These are phyloP conservation scores for Zingel zingel DNA, from an alignment of 2,113 vertebrate species.

Conservation along the genomic window DNA sequence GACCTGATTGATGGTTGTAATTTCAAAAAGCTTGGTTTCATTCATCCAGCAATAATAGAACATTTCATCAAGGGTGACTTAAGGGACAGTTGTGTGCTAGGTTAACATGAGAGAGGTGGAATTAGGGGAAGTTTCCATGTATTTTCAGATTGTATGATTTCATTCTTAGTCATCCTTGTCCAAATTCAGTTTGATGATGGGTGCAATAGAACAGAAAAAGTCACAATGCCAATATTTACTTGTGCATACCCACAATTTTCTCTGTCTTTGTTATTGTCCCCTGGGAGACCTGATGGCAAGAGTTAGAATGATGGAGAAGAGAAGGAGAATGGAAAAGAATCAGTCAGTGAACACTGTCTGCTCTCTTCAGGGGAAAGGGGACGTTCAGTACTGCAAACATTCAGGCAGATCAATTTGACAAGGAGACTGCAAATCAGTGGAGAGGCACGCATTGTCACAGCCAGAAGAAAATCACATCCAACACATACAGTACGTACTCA, in stretches of 20 bases:
- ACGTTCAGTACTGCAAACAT: slow-evolving; percentile 55
- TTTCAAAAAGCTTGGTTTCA: neutral
- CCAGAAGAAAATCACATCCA: slow-evolving; percentile 22
- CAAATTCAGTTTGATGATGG: neutral
- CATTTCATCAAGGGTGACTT: neutral
- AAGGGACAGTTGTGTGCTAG: neutral
- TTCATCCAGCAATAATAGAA: neutral
- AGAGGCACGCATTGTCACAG: slow-evolving; percentile 33
- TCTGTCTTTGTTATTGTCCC: slow-evolving; percentile 45
- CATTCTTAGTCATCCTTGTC: neutral
- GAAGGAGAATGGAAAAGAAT: slow-evolving; percentile 15
- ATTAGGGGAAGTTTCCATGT: neutral
- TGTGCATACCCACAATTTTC: slow-evolving; percentile 16
- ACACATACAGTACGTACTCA: neutral
- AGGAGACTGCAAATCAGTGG: slow-evolving; percentile 31
- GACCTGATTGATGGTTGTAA: neutral
- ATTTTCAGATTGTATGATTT: slow-evolving; percentile 3
- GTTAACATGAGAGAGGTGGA: slow-evolving; percentile 13
- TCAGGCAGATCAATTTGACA: slow-evolving; percentile 59
- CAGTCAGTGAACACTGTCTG: slow-evolving; percentile 27
- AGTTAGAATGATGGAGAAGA: slow-evolving; percentile 40
- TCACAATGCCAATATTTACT: slow-evolving; percentile 25
- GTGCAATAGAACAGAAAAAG: neutral
- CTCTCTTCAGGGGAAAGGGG: slow-evolving; percentile 42
- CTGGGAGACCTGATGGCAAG: slow-evolving; percentile 14